Evolutionary conservation across 1,140 invertebrate species (phyloP).

Genomic region (Pygmarrhopalites habei): DNA sequence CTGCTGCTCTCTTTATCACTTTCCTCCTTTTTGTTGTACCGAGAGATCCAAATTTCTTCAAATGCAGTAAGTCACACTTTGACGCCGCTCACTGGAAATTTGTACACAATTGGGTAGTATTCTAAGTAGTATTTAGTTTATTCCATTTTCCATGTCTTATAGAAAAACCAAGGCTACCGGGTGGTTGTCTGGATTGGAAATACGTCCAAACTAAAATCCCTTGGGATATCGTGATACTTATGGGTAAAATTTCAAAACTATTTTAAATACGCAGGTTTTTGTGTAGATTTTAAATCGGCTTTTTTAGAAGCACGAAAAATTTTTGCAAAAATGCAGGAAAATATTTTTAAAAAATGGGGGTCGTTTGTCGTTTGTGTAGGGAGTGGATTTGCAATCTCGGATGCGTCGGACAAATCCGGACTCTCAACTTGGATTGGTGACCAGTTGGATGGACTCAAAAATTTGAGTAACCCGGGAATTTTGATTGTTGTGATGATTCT

Average conservation of each 20-base stretch:
- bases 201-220: slow-evolving; percentile 67
- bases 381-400: slow-evolving; percentile 47
- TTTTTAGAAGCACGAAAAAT: background rate
- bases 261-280: background rate
- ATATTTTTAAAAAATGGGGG: background rate
- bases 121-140: background rate
- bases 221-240: slow-evolving; percentile 51
- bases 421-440: slow-evolving; percentile 65
- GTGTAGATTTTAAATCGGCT: background rate
- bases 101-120: background rate
- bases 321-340: slow-evolving; percentile 42
- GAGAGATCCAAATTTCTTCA: slow-evolving; percentile 50
- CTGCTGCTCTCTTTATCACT: slow-evolving; percentile 69
- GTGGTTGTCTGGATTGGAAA: slow-evolving; percentile 68
- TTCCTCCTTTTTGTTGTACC: slow-evolving; percentile 74
- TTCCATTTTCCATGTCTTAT: background rate
- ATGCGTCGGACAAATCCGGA: slow-evolving; percentile 67
- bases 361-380: background rate
- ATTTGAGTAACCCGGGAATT: slow-evolving; percentile 42
- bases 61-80: slow-evolving; percentile 14
- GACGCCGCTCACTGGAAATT: background rate
- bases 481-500: slow-evolving; percentile 44
- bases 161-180: background rate
- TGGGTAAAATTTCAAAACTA: slow-evolving; percentile 16
- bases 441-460: slow-evolving; percentile 45